Percentiles rank a stretch among this genome's conserved stretches.
Conservation (phyloP, 2,888 invertebrate species). For the Tiliacea aurago region DNA sequence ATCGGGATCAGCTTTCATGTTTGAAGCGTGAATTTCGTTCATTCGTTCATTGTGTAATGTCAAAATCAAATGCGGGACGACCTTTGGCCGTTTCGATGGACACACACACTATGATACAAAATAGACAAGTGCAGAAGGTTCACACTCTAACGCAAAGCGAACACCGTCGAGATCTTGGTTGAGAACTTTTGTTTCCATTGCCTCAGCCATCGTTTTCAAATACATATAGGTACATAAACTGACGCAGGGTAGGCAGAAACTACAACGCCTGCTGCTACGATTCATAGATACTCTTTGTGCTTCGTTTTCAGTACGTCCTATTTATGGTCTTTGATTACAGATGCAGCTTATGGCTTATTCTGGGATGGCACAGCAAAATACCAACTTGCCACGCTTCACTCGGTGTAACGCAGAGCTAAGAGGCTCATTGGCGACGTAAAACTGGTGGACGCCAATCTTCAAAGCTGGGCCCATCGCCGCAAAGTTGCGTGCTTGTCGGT, state of each 20-base stretch:
- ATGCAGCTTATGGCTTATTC: neutral
- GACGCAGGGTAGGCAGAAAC: neutral
- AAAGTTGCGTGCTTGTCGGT: too few relatives aligned
- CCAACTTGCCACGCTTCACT: too few relatives aligned
- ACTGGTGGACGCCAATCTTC: too few relatives aligned
- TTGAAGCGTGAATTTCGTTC: conserved; percentile 79
- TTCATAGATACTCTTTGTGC: neutral
- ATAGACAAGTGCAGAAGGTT: conserved; percentile 20
- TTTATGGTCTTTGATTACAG: neutral
- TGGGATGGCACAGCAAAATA: too few relatives aligned
- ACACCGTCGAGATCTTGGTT: too few relatives aligned
- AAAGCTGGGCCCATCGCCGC: too few relatives aligned
- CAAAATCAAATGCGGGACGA: conserved; percentile 66
- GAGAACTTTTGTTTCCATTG: neutral
- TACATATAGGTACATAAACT: neutral
- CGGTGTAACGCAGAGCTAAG: too few relatives aligned
- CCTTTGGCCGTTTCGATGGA: conserved; percentile 77
- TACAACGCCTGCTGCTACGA: neutral
- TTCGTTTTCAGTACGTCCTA: neutral
- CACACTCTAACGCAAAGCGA: neutral
- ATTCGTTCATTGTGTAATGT: conserved; percentile 82
- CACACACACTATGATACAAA: conserved; percentile 64
- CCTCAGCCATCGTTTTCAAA: neutral
- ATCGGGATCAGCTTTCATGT: conserved; percentile 77
- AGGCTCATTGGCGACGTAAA: too few relatives aligned